Evolutionary conservation across 2,113 vertebrate species (phyloP).

Genomic region (Heteronetta atricapilla): DNA sequence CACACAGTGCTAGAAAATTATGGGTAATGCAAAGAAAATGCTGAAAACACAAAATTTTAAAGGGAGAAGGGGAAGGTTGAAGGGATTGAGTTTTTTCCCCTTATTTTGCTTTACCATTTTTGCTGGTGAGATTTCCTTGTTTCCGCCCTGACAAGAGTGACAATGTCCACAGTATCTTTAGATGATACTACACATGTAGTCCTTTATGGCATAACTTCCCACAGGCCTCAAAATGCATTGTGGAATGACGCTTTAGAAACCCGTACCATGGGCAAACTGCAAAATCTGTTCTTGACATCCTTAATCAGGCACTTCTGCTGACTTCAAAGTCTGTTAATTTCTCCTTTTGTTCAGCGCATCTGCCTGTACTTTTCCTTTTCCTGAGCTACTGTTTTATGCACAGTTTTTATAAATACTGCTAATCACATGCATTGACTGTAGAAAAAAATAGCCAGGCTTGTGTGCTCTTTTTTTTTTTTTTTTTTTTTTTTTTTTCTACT

Average conservation of each 20-base stretch:
- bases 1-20: not conserved
- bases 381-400: constrained; percentile 50
- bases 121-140: not conserved
- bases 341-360: constrained; percentile 44
- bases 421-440: constrained; percentile 58
- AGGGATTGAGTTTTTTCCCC: not conserved
- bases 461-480: not conserved
- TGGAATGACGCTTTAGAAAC: not conserved
- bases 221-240: not conserved
- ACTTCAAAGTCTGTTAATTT: constrained; percentile 58
- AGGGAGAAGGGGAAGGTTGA: not conserved
- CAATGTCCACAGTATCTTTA: not conserved
- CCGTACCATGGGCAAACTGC: not conserved
- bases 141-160: not conserved
- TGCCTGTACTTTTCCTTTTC: constrained; percentile 59
- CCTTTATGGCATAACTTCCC: constrained; percentile 2
- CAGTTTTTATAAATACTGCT: constrained; percentile 58
- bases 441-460: constrained; percentile 39
- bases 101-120: not conserved
- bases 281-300: constrained; percentile 31
- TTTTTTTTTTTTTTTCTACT: not conserved
- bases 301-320: constrained; percentile 58
- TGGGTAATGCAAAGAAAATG: not conserved
- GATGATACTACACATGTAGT: not conserved
- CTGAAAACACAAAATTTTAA: not conserved